Evolutionary conservation across 2,797 vertebrate genomes (phyloP), one percentile per base, ranked within the genome.

Genomic region (Sebastes trivittatus): DNA sequence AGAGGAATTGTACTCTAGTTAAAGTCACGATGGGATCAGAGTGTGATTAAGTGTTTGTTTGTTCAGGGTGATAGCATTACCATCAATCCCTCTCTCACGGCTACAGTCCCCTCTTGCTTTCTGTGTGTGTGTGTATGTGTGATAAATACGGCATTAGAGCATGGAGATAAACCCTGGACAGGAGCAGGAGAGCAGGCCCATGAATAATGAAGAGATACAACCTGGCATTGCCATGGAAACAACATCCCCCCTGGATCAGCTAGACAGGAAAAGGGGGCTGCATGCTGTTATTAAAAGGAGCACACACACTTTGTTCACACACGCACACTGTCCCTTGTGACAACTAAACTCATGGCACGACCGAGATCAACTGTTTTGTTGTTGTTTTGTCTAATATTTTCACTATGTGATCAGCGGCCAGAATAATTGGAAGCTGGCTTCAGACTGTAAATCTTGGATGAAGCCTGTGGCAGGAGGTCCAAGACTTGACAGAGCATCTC

Each of bases 161-260:
- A 63, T 86, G 78, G 81, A 86, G 89, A 92, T 92, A 93, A 94
- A 94, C 90, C 86, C 88, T 85, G 93, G 91, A 92, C 92, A 91
- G 90, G 82, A 86, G 80, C 81, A 85, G 75, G 60, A 79, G 86
- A 87, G 88, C 85, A 84, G 82, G 71, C 2, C 84, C 82, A 92
- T 95, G 91, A 95, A 94, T 95, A 94, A 93, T 95, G 91, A 93
- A 95, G 91, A 89, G 84, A 85, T 83, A 75, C 89, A 91, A 92
- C 91, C 90, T 92, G 93, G 61, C 68, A 89, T 95, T 93, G 89
- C 92, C 86, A 93, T 95, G 90, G 93, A 87, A 95, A 95, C 93
- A 87, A 73, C 85, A 90, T 87, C 84, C 83, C 76, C 72, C 67
- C 75, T 46, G 84, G 85, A 94, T 91, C 74, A 83, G 63, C 77